Percentiles rank a stretch among this genome's conserved stretches.
These are phyloP conservation scores for Falco peregrinus DNA, from an alignment of 2,797 vertebrate species.

Conservation along the genomic window DNA sequence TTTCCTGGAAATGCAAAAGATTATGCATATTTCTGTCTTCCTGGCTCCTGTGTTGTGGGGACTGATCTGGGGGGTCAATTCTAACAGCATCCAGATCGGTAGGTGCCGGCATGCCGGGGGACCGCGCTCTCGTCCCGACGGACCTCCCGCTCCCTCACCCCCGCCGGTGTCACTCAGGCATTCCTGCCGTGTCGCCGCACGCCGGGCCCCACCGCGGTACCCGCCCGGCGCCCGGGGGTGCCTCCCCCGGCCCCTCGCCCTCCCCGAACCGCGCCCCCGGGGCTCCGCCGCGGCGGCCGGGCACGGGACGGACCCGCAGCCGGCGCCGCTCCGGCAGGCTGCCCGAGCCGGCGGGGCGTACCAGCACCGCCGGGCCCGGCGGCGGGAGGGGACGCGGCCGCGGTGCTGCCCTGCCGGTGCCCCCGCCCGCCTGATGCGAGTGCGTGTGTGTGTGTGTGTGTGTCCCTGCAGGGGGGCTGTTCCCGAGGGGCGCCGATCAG, in stretches of 20 bases:
- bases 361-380: background rate
- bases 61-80: constrained; percentile 88
- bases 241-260: background rate
- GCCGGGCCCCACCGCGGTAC: background rate
- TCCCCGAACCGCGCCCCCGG: background rate
- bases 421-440: constrained; percentile 5
- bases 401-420: background rate
- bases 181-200: background rate
- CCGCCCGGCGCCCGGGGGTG: background rate
- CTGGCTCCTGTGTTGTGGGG: constrained; percentile 90
- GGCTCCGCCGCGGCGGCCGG: background rate
- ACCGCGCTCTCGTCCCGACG: background rate
- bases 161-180: background rate
- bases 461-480: constrained; percentile 91
- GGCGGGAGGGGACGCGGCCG: background rate
- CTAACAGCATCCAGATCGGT: constrained; percentile 96
- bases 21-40: constrained; percentile 89
- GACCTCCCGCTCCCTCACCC: background rate
- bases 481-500: constrained; percentile 97
- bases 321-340: background rate
- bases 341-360: background rate
- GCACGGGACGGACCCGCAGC: background rate
- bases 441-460: constrained; percentile 48
- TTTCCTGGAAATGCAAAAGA: constrained; percentile 94
- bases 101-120: constrained; percentile 62